phyloP scores from a whole-genome alignment of 2,888 invertebrate species.

The Andrena trimmerana region DNA sequence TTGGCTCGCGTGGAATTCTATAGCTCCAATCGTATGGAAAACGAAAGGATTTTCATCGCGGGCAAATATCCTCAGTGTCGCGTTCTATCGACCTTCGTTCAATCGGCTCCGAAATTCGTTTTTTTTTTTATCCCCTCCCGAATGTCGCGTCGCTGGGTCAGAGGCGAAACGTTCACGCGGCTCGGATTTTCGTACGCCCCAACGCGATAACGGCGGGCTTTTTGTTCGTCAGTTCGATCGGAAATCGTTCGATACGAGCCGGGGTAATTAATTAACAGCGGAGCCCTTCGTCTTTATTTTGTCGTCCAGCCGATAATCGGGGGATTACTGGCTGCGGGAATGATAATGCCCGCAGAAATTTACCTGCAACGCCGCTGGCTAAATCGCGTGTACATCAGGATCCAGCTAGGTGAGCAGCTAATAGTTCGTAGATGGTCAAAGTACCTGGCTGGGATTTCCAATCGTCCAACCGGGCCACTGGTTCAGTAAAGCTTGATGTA shows the following conservation, averaged over 20 bases:
- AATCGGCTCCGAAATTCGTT: background rate
- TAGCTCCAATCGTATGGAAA: constrained; percentile 13
- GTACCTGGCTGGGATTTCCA: constrained; percentile 55
- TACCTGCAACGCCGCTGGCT: constrained; percentile 49
- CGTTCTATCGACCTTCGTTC: background rate
- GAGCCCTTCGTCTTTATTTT: constrained; percentile 22
- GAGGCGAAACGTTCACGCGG: background rate
- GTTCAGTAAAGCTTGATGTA: constrained; percentile 47
- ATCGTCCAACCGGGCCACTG: constrained; percentile 33
- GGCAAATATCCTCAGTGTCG: constrained; percentile 10
- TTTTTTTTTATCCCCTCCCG: background rate
- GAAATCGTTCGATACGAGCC: constrained; percentile 21
- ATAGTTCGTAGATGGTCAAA: constrained; percentile 61
- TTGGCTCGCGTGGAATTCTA: background rate
- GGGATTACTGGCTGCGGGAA: constrained; percentile 30
- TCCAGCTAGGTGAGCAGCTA: constrained; percentile 64
- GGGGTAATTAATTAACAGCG: constrained; percentile 27
- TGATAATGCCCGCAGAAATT: constrained; percentile 46
- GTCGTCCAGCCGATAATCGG: constrained; percentile 50
- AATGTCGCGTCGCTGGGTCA: background rate
- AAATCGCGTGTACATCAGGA: constrained; percentile 59
- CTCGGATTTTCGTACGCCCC: constrained; percentile 7
- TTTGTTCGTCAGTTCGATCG: constrained; percentile 18
- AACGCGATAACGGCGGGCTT: constrained; percentile 9
- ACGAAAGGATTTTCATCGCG: background rate